Evolutionary conservation across 2,113 vertebrate species (phyloP).

Genomic region (Alligator mississippiensis): DNA sequence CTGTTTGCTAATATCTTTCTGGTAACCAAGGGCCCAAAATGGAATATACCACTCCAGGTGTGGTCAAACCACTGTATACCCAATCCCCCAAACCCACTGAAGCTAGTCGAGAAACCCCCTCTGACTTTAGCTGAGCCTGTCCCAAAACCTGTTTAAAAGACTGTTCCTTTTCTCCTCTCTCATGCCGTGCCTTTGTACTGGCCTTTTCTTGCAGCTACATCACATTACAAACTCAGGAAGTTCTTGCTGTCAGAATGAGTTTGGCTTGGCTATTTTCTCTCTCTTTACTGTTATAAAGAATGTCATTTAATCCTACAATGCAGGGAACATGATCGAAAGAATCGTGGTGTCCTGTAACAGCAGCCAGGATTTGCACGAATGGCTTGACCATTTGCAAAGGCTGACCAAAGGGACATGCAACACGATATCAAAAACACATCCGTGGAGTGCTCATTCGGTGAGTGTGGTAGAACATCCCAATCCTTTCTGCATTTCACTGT

Average conservation of each 20-base stretch:
- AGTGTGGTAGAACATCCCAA: neutral
- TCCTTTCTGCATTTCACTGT: neutral
- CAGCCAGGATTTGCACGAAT: constrained; percentile 91
- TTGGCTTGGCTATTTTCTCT: neutral
- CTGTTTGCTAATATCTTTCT: neutral
- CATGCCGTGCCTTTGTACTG: neutral
- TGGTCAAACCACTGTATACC: neutral
- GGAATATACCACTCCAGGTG: neutral
- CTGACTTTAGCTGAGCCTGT: neutral
- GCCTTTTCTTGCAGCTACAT: neutral
- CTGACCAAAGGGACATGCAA: constrained; percentile 87
- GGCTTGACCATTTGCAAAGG: constrained; percentile 91
- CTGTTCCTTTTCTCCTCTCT: neutral
- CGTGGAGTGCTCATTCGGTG: constrained; percentile 79
- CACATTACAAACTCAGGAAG: neutral
- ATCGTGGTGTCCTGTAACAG: constrained; percentile 88
- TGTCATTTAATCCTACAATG: neutral
- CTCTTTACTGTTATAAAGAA: neutral
- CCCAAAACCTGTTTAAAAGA: neutral
- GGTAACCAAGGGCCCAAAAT: neutral
- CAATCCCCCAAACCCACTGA: neutral
- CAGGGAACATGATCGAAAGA: constrained; percentile 87
- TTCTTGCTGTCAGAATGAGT: neutral
- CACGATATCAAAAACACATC: constrained; percentile 82
- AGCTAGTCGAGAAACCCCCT: neutral